Evolutionary conservation across 2,888 invertebrate species (phyloP).

Genomic region (Habrosyne pyritoides): DNA sequence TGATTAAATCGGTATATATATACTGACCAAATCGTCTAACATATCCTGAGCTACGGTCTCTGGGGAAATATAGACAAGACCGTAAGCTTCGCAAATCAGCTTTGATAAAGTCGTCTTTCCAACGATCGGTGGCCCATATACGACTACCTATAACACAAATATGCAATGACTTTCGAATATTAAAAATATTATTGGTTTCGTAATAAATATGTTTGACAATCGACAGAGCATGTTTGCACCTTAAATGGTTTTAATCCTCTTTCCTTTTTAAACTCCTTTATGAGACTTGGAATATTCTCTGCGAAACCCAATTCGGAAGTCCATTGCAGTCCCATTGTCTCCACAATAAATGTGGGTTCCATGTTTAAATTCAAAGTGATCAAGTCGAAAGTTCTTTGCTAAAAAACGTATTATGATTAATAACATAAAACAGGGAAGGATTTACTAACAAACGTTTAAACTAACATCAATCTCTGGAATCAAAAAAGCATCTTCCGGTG

Average conservation of each 20-base stretch:
- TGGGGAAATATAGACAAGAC: constrained; percentile 80
- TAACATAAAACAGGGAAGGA: not conserved
- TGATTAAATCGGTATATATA: not conserved
- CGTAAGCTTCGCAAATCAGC: constrained; percentile 82
- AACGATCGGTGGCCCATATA: constrained; percentile 86
- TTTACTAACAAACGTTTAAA: not conserved
- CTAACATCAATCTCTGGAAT: constrained; percentile 75
- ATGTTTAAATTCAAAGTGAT: constrained; percentile 83
- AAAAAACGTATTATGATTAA: constrained; percentile 24
- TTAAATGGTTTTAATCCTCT: constrained; percentile 84
- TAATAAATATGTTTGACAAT: no score
- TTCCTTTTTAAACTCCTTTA: constrained; percentile 76
- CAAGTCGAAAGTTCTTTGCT: constrained; percentile 84
- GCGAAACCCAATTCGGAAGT: constrained; percentile 78
- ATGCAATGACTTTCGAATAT: not conserved
- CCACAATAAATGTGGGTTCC: constrained; percentile 83
- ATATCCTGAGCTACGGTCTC: constrained; percentile 81
- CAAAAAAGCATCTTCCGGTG: constrained; percentile 83
- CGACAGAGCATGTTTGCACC: constrained; percentile 33
- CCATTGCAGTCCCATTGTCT: constrained; percentile 80
- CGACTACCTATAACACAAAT: constrained; percentile 57
- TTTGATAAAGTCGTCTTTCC: constrained; percentile 86
- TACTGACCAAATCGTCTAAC: constrained; percentile 80
- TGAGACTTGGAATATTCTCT: constrained; percentile 71
- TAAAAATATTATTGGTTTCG: no score